phyloP scores from a whole-genome alignment of 2,113 vertebrate species.

The Pangasianodon hypophthalmus region DNA sequence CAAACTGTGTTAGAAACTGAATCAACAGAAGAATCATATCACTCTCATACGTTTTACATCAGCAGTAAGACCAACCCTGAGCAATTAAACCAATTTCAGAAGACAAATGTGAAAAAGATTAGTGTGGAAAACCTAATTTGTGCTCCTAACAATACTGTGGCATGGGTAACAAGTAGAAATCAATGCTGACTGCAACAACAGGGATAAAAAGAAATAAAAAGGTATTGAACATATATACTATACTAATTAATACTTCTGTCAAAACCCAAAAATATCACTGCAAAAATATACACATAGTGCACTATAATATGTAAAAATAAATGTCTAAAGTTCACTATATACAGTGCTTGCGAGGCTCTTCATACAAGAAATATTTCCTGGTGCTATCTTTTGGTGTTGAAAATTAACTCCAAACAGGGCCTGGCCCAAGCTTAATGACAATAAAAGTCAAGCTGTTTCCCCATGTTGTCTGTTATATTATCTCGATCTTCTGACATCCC shows the following conservation, averaged over 20 bases:
- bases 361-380: background rate
- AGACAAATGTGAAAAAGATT: background rate
- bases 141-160: background rate
- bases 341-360: background rate
- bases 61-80: background rate
- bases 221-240: background rate
- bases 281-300: background rate
- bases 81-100: background rate
- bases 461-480: too few relatives aligned
- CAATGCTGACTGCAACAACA: background rate
- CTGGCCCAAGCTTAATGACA: background rate
- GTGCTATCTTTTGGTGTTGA: background rate
- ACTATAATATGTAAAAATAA: background rate
- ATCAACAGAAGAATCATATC: slow-evolving; percentile 54
- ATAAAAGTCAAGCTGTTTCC: background rate
- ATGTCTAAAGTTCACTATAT: background rate
- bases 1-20: slow-evolving; percentile 43
- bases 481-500: background rate
- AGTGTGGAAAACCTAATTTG: background rate
- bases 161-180: background rate
- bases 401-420: background rate
- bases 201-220: background rate
- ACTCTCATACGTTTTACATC: background rate
- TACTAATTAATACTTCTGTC: background rate
- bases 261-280: background rate